phyloP scores from a whole-genome alignment of 2,888 invertebrate species.

The Schizotus pectinicornis region DNA sequence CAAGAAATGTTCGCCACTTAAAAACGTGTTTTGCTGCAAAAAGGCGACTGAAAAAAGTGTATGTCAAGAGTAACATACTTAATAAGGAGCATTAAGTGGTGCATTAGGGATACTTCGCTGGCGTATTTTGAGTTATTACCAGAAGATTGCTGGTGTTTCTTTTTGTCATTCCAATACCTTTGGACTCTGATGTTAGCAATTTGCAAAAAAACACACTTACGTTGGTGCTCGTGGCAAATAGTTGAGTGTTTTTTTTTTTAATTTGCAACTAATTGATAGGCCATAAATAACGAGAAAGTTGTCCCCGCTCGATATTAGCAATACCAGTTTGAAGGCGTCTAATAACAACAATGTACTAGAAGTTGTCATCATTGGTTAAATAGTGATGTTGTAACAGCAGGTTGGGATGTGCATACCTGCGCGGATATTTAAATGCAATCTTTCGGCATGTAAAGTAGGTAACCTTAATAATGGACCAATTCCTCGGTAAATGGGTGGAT shows the following conservation, averaged over 20 bases:
- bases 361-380: not conserved
- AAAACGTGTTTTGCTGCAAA: no score
- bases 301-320: constrained; percentile 5
- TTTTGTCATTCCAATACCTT: no score
- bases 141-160: no score
- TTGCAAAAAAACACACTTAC: not conserved
- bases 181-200: not conserved
- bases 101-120: no score
- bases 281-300: constrained; percentile 6
- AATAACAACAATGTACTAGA: constrained; percentile 2
- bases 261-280: not conserved
- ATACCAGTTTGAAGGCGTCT: constrained; percentile 3
- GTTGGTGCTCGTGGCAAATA: no score
- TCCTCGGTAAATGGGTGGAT: not conserved
- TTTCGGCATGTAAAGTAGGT: not conserved
- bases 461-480: not conserved
- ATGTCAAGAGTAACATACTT: no score
- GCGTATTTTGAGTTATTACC: no score
- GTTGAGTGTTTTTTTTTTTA: not conserved
- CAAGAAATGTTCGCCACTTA: no score
- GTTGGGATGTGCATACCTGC: not conserved
- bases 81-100: no score
- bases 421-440: no score
- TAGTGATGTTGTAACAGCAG: no score
- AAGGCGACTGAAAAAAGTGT: no score